Base-by-base conservation (phyloP, 2,797 vertebrate species). In the Eulemur rubriventer region DNA sequence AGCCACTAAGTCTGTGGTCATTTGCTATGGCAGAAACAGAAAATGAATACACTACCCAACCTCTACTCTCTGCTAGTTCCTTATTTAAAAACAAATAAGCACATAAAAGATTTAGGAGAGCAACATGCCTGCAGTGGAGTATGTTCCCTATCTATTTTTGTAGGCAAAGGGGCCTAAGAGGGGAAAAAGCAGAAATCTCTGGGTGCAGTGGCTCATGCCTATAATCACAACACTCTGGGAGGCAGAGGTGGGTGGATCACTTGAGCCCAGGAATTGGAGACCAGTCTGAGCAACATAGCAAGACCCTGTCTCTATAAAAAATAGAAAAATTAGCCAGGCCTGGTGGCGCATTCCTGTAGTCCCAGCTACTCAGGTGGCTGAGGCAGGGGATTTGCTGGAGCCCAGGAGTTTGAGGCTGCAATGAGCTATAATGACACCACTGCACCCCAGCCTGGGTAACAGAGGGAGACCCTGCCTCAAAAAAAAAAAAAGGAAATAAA, bases 101-200 rank as follows among this genome's bases (percentile, higher is more conserved):
- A 70, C 24, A 80, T 17, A 61, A 38, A 35, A 14, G 28, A 76
- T 9, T 78, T 35, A 72, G 63, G 55, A 79, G 0, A 57, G 78
- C 4, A 52, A 80, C 0, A 28, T 0, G 2, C 16, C 7, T n/a
- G 24, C 4, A 46, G 10, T 0, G 0, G 26, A 30, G 35, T 0
- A n/a, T 17, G 7, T 43, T 17, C 38, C 50, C 52, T n/a, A 80
- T 26, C 26, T 22, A 24, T 69, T 67, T 87, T 61, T 46, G 28
- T 11, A 43, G 61, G 38, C 20, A 38, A 63, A 10, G 4, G 28
- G 6, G 10, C 28, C 46, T 30, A 6, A 2, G 43, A 57, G 33
- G 50, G 61, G 55, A 41, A 72, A 93, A 38, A 28, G 24, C 33
- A 65, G 63, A n/a, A n/a, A n/a, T 65, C 18, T 7, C 63, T 65